phyloP scores from a whole-genome alignment of 1,140 invertebrate species.

The Pseudomyrmex gracilis region DNA sequence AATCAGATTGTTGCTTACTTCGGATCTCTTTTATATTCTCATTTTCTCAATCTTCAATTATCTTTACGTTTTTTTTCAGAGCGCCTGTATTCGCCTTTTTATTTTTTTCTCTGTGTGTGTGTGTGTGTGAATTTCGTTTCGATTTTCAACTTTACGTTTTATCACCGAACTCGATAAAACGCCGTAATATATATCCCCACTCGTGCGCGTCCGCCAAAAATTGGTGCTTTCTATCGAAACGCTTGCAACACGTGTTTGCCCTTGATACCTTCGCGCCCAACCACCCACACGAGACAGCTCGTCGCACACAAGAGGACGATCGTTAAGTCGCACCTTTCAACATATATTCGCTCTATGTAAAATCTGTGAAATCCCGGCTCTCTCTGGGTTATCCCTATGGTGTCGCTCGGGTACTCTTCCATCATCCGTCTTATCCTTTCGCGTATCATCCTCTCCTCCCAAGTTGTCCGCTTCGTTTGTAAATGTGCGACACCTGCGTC shows the following conservation, averaged over 20 bases:
- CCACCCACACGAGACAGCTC: neutral
- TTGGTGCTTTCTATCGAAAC: neutral
- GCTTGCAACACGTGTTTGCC: constrained; percentile 46
- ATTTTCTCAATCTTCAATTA: neutral
- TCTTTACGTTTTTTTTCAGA: too few relatives aligned
- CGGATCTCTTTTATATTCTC: neutral
- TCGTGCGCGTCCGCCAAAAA: constrained; percentile 24
- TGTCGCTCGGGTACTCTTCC: constrained; percentile 21
- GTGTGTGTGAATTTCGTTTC: too few relatives aligned
- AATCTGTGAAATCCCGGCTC: constrained; percentile 35
- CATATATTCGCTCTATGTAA: constrained; percentile 27
- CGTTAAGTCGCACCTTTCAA: constrained; percentile 45
- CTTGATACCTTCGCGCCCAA: constrained; percentile 34
- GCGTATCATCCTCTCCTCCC: neutral
- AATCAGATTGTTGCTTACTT: neutral
- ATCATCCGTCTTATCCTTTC: neutral
- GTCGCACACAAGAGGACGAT: constrained; percentile 25
- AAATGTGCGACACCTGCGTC: constrained; percentile 45
- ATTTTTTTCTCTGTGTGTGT: too few relatives aligned
- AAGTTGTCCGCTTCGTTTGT: constrained; percentile 7
- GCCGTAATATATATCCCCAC: neutral
- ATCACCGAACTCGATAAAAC: too few relatives aligned
- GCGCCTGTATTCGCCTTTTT: too few relatives aligned
- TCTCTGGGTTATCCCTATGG: neutral
- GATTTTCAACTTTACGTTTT: too few relatives aligned